phyloP scores from a whole-genome alignment of 2,888 invertebrate genomes.

The Yponomeuta sedellus region DNA sequence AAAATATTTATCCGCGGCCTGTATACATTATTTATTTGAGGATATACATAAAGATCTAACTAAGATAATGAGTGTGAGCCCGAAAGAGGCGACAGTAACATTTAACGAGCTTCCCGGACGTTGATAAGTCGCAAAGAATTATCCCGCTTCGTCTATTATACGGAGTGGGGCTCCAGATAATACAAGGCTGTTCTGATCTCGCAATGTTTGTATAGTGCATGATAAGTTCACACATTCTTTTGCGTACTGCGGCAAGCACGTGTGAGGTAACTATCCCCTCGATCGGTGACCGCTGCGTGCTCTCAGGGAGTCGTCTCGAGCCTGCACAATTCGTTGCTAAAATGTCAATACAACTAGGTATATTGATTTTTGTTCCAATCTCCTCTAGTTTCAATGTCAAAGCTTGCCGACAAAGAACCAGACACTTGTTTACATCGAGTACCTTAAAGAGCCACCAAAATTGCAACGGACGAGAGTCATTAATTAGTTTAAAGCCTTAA shows the following conservation, averaged over 20 bases:
- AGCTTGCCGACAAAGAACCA: slow-evolving; percentile 33
- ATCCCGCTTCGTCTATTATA: slow-evolving; percentile 1
- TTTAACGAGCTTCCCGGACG: slow-evolving; percentile 13
- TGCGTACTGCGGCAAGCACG: not conserved
- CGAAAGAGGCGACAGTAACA: slow-evolving; percentile 11
- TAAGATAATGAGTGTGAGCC: slow-evolving; percentile 9
- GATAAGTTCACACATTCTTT: not conserved
- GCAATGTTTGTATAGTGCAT: not conserved
- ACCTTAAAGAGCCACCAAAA: not conserved
- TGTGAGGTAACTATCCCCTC: not conserved
- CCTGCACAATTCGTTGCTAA: slow-evolving; percentile 1
- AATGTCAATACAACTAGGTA: slow-evolving; percentile 10
- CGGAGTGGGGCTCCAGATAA: not conserved
- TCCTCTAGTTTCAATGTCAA: slow-evolving; percentile 41
- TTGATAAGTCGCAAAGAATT: slow-evolving; percentile 15
- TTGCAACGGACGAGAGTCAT: not conserved
- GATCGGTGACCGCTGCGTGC: not conserved
- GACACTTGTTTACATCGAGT: slow-evolving; percentile 51
- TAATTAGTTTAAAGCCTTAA: not conserved
- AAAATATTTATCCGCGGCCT: not conserved
- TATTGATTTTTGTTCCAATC: slow-evolving; percentile 14
- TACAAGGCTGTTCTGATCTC: not conserved
- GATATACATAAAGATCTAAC: slow-evolving; percentile 11
- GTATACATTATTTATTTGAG: slow-evolving; percentile 8
- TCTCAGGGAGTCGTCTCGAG: not conserved